Percentiles rank a stretch among this genome's conserved stretches.
Evolutionary conservation across 2,888 invertebrate genomes (phyloP).

Genomic region (Oligia fasciuncula): DNA sequence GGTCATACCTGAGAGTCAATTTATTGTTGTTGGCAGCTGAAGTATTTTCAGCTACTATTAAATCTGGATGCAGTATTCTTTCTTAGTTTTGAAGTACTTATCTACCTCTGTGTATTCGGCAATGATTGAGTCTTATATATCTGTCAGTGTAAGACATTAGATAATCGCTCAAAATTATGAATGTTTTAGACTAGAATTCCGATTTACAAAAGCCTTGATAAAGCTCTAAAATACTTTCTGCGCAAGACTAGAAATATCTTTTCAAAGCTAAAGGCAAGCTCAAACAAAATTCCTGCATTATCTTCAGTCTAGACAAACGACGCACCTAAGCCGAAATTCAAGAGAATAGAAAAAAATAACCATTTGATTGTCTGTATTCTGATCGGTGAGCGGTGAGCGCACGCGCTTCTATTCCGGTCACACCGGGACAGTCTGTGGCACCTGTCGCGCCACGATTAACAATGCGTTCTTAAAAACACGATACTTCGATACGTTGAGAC

Average conservation of each 20-base stretch:
- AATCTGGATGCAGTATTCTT: constrained; percentile 13
- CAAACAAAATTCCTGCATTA: constrained; percentile 24
- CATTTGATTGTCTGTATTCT: constrained; percentile 53
- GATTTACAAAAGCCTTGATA: background rate
- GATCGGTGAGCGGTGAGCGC: constrained; percentile 48
- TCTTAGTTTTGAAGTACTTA: background rate
- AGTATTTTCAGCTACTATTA: background rate
- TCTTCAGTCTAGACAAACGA: constrained; percentile 24
- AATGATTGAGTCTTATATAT: background rate
- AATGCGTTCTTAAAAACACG: constrained; percentile 62
- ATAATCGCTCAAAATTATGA: too few species aligned
- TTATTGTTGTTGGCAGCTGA: constrained; percentile 38
- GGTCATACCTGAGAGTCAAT: constrained; percentile 36
- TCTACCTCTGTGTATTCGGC: background rate
- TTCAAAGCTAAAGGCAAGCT: background rate
- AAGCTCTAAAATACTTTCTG: background rate
- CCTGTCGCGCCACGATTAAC: constrained; percentile 64
- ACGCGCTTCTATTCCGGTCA: constrained; percentile 63
- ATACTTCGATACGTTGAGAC: constrained; percentile 52
- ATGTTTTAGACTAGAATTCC: too few species aligned
- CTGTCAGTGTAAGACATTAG: too few species aligned
- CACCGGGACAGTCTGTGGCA: constrained; percentile 52
- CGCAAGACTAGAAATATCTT: background rate
- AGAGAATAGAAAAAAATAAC: constrained; percentile 46
- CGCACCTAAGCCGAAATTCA: constrained; percentile 27